Conservation (phyloP, 2,888 invertebrate genomes). For the Cerastis rubricosa region DNA sequence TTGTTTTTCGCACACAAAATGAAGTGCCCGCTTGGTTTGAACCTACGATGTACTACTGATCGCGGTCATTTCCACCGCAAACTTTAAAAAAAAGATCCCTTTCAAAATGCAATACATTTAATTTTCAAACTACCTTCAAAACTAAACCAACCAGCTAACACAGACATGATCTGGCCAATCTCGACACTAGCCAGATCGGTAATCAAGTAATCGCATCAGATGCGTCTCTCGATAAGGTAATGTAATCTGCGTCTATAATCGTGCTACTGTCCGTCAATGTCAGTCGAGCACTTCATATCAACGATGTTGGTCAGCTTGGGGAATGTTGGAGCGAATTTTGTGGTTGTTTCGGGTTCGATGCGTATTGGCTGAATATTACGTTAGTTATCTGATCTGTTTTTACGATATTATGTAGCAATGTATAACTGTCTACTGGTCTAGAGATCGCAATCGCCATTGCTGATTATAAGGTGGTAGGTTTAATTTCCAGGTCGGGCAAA, state of each 20-base stretch:
- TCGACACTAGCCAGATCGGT: slow-evolving; percentile 41
- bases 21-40: background rate
- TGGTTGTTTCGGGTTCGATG: background rate
- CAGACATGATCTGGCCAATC: slow-evolving; percentile 22
- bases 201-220: slow-evolving; percentile 40
- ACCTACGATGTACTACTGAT: background rate
- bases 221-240: slow-evolving; percentile 57
- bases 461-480: background rate
- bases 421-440: background rate
- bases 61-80: background rate
- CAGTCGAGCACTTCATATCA: slow-evolving; percentile 37
- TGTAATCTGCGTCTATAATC: slow-evolving; percentile 51
- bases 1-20: background rate
- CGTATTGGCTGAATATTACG: no score
- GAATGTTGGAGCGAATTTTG: slow-evolving; percentile 16
- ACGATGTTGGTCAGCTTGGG: slow-evolving; percentile 7
- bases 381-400: background rate
- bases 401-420: background rate
- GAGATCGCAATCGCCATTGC: background rate
- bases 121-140: background rate
- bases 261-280: slow-evolving; percentile 43
- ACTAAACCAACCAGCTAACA: slow-evolving; percentile 15
- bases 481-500: background rate
- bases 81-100: background rate
- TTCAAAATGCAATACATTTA: background rate